Evolutionary conservation across 2,797 vertebrate species (phyloP), one percentile per base, ranked within the genome.

Genomic region (Pteronotus mesoamericanus): DNA sequence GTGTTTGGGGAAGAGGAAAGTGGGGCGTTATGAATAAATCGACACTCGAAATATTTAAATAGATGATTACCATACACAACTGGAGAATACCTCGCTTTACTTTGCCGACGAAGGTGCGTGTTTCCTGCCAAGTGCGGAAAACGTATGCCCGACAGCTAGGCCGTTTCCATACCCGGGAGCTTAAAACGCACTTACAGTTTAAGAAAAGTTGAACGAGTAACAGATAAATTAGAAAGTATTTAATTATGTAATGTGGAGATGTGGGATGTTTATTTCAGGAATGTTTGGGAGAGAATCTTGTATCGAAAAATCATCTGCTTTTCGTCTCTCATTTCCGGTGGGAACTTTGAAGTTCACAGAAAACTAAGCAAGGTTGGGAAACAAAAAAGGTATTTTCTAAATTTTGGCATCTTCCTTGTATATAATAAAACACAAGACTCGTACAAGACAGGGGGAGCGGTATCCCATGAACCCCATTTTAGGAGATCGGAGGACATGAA

Each of bases 41-140:
- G 96, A 92, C 61, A 44, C 32, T 96, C 91, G 90, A 95, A 94
- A 95, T 95, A 96, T 96, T 97, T 95, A 97, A 97, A 88, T 72
- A 97, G 86, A 77, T 91, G 42, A 71, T 88, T 91, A 59, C 88
- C 88, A 94, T 75, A 89, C 53, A 84, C 29, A 75, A 68, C 68
- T 97, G 91, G 74, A 91, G 72, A 91, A 95, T 91, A 34, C 22
- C 69, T 85, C 39, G 34, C 24, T 95, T 95, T 77, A 74, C 9
- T 53, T 95, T 87, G 68, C 16, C 21, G 15, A 80, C 77, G 32
- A 85, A 90, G n/a, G 24, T 71, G 77, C 83, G 12, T 24, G 6
- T 46, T 86, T 86, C 7, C 42, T 94, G 24, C 7, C 42, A 84
- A 61, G 19, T 71, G 64, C 75, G 26, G 39, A 53, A 90, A 74